These are phyloP conservation scores for Brevimyrus niger DNA, from an alignment of 2,113 vertebrate species.

Conservation along the genomic window DNA sequence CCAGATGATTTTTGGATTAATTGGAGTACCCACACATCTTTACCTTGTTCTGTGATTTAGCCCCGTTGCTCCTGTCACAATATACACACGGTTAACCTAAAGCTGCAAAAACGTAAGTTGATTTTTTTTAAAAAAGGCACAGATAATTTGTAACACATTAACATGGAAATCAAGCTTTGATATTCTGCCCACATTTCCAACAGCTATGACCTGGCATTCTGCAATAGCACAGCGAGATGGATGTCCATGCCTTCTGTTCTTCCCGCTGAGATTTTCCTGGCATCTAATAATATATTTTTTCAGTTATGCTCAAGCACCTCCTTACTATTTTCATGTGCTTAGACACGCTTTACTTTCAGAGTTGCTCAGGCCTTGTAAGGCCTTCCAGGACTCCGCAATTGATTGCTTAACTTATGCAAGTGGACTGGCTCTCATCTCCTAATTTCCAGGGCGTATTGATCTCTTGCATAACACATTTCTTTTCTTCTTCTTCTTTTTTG, in stretches of 20 bases:
- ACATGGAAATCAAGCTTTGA: background rate
- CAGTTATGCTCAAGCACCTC: slow-evolving; percentile 29
- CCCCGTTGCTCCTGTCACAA: background rate
- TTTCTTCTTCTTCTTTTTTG: slow-evolving; percentile 18
- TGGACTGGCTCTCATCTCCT: slow-evolving; percentile 30
- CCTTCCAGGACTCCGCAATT: slow-evolving; percentile 31
- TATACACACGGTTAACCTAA: background rate
- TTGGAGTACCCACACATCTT: background rate
- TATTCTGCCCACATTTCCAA: slow-evolving; percentile 18
- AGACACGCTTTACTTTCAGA: slow-evolving; percentile 22
- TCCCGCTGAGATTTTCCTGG: slow-evolving; percentile 24
- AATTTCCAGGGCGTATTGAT: slow-evolving; percentile 33
- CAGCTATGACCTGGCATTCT: background rate
- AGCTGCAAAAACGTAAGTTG: background rate
- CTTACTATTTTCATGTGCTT: slow-evolving; percentile 8
- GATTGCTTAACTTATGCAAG: slow-evolving; percentile 28
- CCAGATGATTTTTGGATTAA: background rate
- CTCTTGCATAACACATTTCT: background rate
- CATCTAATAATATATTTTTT: slow-evolving; percentile 24
- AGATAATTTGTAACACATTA: background rate
- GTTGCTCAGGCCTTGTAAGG: slow-evolving; percentile 16
- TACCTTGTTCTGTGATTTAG: background rate
- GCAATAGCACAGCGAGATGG: background rate
- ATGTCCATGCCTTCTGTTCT: background rate
- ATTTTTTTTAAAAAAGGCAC: background rate